A percentile compares a stretch with the other conserved stretches of the same genome.
phyloP scores from a whole-genome alignment of 2,888 invertebrate species.

The Marronus borbonicus region DNA sequence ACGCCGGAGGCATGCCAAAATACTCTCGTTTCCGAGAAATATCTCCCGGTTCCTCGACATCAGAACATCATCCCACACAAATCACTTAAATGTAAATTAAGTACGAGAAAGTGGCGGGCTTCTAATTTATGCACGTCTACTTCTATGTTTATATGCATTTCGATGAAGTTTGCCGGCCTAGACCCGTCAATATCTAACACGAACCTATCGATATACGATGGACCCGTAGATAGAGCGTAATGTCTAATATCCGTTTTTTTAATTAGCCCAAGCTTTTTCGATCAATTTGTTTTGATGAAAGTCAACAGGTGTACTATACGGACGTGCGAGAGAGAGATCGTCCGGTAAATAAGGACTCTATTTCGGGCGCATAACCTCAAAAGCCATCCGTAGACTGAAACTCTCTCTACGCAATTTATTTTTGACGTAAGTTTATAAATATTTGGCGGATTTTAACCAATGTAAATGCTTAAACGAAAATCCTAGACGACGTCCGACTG shows the following conservation, averaged over 20 bases:
- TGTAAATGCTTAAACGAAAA: conserved; percentile 23
- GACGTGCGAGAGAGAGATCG: neutral
- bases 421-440: conserved; percentile 34
- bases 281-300: conserved; percentile 26
- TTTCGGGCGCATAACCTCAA: conserved; percentile 24
- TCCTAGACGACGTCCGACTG: neutral
- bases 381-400: conserved; percentile 24
- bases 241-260: conserved; percentile 15
- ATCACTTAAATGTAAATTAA: conserved; percentile 26
- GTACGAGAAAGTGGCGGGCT: conserved; percentile 5
- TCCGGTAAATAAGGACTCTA: conserved; percentile 17
- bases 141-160: neutral
- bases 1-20: neutral
- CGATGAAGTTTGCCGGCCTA: conserved; percentile 12
- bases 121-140: neutral
- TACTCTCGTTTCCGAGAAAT: neutral
- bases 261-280: neutral
- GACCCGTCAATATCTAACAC: conserved; percentile 7
- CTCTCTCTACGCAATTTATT: conserved; percentile 11
- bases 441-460: conserved; percentile 36
- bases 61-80: conserved; percentile 21
- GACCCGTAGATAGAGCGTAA: neutral
- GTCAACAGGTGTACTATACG: conserved; percentile 27
- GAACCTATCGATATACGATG: neutral
- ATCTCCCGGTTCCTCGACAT: neutral